Evolutionary conservation across 2,797 vertebrate genomes (phyloP).

Genomic region (Orestias chungarensis): DNA sequence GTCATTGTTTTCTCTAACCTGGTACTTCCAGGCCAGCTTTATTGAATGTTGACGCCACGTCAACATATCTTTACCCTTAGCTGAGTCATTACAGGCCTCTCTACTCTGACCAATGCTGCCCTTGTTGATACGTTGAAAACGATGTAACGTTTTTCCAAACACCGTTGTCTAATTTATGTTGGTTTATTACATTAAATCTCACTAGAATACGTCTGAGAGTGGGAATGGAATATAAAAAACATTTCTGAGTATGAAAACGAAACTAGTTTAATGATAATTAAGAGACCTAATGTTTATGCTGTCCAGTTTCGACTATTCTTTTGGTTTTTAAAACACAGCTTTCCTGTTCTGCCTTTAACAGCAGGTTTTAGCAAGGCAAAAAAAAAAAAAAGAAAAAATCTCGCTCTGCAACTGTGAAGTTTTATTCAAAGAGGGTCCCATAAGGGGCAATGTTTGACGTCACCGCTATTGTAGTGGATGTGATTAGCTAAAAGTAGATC

Average conservation of each 20-base stretch:
- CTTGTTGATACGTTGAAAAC: not conserved
- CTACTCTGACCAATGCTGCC: not conserved
- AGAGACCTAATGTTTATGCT: not conserved
- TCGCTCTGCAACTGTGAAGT: slow-evolving; percentile 17
- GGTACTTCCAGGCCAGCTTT: not conserved
- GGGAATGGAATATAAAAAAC: too few species aligned
- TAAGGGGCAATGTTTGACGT: slow-evolving; percentile 42
- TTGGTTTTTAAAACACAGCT: not conserved
- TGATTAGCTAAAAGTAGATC: slow-evolving; percentile 49
- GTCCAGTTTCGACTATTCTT: not conserved
- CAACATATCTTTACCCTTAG: too few species aligned
- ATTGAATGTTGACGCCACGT: too few species aligned
- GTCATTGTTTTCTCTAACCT: too few species aligned
- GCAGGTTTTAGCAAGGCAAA: slow-evolving; percentile 10
- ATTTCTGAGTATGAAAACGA: not conserved
- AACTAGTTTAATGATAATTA: not conserved
- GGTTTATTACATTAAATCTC: too few species aligned
- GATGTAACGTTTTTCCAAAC: not conserved
- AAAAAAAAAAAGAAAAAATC: slow-evolving; percentile 21
- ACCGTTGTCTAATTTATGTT: too few species aligned
- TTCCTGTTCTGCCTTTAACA: slow-evolving; percentile 20
- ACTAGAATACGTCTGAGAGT: too few species aligned
- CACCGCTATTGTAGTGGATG: slow-evolving; percentile 40
- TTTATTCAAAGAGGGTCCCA: slow-evolving; percentile 56
- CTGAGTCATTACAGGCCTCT: not conserved